A percentile compares a stretch with the other conserved stretches of the same genome.
Conservation (phyloP, 1,140 invertebrate species). For the Leptopilina boulardi region DNA sequence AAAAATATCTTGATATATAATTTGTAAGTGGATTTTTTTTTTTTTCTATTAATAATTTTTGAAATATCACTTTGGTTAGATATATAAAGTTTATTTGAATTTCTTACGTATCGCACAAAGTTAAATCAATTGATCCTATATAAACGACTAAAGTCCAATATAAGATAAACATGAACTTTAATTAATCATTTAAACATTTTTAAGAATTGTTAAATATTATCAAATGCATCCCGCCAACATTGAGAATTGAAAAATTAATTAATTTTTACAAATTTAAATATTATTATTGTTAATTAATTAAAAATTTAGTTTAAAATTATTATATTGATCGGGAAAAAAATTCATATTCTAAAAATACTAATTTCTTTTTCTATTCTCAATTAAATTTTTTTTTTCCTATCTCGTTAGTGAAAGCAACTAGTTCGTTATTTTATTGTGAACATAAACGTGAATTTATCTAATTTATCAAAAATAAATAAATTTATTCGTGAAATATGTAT, state of each 20-base stretch:
- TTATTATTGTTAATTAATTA: too few relatives aligned
- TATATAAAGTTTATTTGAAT: background rate
- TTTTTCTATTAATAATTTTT: background rate
- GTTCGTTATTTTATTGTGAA: background rate
- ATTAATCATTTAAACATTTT: conserved; percentile 11
- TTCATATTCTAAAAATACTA: too few relatives aligned
- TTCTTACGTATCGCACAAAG: conserved; percentile 16
- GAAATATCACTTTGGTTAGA: background rate
- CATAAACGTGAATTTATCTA: too few relatives aligned
- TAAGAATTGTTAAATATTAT: background rate
- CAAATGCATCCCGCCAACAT: background rate
- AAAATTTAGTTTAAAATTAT: too few relatives aligned
- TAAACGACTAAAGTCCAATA: conserved; percentile 13
- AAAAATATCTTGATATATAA: too few relatives aligned
- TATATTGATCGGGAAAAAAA: too few relatives aligned
- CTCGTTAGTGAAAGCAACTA: background rate
- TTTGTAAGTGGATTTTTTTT: background rate
- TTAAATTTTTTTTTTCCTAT: background rate
- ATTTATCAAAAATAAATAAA: too few relatives aligned
- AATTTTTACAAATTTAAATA: background rate
- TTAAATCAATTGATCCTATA: conserved; percentile 16
- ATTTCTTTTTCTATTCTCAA: background rate
- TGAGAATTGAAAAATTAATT: background rate
- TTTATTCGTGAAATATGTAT: too few relatives aligned
- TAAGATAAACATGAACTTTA: conserved; percentile 18